phyloP scores from a whole-genome alignment of 2,113 vertebrate species.

The Danio rerio region DNA sequence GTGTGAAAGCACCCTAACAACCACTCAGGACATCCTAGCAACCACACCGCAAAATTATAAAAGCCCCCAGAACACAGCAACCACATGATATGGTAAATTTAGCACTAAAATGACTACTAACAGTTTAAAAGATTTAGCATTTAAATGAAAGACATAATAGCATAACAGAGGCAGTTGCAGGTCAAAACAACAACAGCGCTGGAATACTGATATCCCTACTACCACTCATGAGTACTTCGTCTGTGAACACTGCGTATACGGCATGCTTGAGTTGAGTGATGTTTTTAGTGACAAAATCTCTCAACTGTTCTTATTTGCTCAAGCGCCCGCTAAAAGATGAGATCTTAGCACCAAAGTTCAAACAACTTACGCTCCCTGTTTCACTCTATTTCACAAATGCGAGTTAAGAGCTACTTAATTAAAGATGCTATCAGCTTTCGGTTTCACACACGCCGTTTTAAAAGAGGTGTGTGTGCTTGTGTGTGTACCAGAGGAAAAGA shows the following conservation, averaged over 20 bases:
- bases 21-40: too few species aligned
- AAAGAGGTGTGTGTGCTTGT: conserved; percentile 15
- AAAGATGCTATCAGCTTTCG: conserved; percentile 51
- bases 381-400: conserved; percentile 46
- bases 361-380: conserved; percentile 40
- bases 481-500: conserved; percentile 25
- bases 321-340: conserved; percentile 27
- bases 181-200: background rate
- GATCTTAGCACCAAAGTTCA: conserved; percentile 48
- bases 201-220: background rate
- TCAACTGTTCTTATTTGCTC: conserved; percentile 3
- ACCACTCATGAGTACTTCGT: background rate
- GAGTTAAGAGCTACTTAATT: conserved; percentile 56
- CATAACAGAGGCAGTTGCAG: background rate
- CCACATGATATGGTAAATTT: too few species aligned
- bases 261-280: background rate
- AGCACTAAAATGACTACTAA: too few species aligned
- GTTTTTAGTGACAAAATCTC: conserved; percentile 18
- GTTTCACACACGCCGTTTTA: conserved; percentile 17
- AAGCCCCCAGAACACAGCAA: too few species aligned
- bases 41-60: too few species aligned
- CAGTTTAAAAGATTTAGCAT: background rate
- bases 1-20: too few species aligned
- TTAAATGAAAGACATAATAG: background rate
- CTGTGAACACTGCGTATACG: background rate